These are phyloP conservation scores for Cygnus buccinator DNA, from an alignment of 2,113 vertebrate genomes.

Conservation along the genomic window DNA sequence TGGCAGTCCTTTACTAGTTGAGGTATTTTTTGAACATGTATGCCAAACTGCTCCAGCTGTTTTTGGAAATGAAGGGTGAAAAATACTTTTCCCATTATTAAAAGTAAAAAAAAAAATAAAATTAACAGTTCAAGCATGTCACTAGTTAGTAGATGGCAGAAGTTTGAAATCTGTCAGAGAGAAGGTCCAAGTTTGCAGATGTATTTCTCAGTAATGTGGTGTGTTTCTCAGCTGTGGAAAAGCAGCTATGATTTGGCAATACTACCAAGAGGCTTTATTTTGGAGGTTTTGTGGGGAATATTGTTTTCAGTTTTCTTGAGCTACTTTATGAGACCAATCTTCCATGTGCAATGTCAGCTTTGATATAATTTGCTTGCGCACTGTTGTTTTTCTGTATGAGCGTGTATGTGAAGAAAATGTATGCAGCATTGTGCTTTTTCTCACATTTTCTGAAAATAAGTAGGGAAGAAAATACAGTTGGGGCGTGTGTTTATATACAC, in stretches of 20 bases:
- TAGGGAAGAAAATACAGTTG: background rate
- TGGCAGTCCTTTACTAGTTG: background rate
- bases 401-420: background rate
- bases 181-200: background rate
- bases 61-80: slow-evolving; percentile 10
- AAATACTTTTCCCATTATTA: slow-evolving; percentile 24
- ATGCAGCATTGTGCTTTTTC: background rate
- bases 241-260: background rate
- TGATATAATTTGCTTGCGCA: background rate
- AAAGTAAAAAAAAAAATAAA: background rate
- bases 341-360: background rate
- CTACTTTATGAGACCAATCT: background rate
- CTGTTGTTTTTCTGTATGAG: background rate
- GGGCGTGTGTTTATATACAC: background rate
- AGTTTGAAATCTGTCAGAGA: background rate
- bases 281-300: background rate
- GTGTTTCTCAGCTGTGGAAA: background rate
- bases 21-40: background rate
- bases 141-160: slow-evolving; percentile 5
- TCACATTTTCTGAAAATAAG: background rate
- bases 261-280: background rate
- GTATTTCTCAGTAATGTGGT: background rate
- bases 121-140: background rate
- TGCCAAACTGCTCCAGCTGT: background rate
- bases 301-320: background rate